Evolutionary conservation across 2,797 vertebrate genomes (phyloP).

Genomic region (Diceros bicornis): DNA sequence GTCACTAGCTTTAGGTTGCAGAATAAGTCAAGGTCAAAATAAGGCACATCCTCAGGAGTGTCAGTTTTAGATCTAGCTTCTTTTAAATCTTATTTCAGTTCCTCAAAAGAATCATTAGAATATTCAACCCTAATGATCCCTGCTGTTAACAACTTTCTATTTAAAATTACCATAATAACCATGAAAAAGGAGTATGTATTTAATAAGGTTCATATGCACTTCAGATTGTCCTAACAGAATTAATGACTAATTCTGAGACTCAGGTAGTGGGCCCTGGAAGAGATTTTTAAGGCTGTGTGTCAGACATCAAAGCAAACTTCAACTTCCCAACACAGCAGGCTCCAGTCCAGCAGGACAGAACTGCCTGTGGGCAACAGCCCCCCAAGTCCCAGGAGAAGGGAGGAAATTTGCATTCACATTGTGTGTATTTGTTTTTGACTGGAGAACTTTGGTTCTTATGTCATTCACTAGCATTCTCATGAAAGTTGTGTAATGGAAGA

Average conservation of each 20-base stretch:
- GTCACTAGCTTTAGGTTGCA: slow-evolving; percentile 69
- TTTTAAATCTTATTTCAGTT: slow-evolving; percentile 62
- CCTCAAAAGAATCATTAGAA: slow-evolving; percentile 70
- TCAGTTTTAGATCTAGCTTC: slow-evolving; percentile 61
- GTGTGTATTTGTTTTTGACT: slow-evolving; percentile 57
- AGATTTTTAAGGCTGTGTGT: background rate
- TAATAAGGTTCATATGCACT: slow-evolving; percentile 53
- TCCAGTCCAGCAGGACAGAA: slow-evolving; percentile 48
- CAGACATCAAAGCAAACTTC: slow-evolving; percentile 66
- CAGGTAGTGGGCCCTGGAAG: slow-evolving; percentile 46
- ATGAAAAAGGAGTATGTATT: slow-evolving; percentile 41
- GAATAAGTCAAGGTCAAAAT: slow-evolving; percentile 77
- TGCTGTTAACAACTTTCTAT: slow-evolving; percentile 47
- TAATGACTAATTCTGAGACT: slow-evolving; percentile 68
- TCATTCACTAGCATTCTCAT: background rate
- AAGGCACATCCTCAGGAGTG: slow-evolving; percentile 29
- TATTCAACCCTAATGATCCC: background rate
- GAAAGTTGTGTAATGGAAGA: slow-evolving; percentile 65
- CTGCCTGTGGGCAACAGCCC: slow-evolving; percentile 9
- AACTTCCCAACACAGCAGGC: background rate
- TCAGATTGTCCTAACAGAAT: slow-evolving; percentile 39
- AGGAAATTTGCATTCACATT: slow-evolving; percentile 44
- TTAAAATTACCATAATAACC: slow-evolving; percentile 59
- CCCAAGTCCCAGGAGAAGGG: background rate
- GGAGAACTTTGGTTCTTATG: slow-evolving; percentile 25